Percentiles rank a stretch among this genome's conserved stretches.
Conservation (phyloP, 2,888 invertebrate species). For the Chloroclystis v-ata region DNA sequence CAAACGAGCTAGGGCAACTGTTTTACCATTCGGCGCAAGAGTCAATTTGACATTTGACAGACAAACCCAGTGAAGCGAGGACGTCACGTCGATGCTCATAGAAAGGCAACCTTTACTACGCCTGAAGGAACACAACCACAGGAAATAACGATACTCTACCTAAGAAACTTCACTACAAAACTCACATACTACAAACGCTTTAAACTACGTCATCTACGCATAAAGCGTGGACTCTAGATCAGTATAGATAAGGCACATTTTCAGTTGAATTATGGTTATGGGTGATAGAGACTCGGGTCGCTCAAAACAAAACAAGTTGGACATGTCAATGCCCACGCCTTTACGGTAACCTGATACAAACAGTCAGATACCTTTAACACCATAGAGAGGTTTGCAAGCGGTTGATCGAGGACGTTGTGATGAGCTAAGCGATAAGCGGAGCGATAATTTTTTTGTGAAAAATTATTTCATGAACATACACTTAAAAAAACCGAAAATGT, state of each 20-base stretch:
- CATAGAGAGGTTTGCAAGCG: conserved; percentile 55
- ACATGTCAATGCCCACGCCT: conserved; percentile 78
- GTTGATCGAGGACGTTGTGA: conserved; percentile 41
- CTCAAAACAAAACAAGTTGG: conserved; percentile 74
- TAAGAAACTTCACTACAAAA: conserved; percentile 1
- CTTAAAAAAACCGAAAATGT: no score
- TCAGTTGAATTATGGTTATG: background rate
- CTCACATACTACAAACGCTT: background rate
- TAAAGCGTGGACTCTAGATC: background rate
- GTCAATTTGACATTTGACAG: conserved; percentile 58
- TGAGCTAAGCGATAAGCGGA: conserved; percentile 43
- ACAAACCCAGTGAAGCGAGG: conserved; percentile 58
- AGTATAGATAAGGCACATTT: conserved; percentile 4
- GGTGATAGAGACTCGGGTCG: conserved; percentile 38
- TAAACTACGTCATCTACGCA: background rate
- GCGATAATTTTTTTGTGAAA: conserved; percentile 43
- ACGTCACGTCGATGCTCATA: conserved; percentile 70
- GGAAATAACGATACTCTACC: background rate
- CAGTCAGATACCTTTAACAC: conserved; percentile 75
- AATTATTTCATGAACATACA: no score
- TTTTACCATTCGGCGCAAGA: conserved; percentile 16
- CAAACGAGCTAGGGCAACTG: background rate
- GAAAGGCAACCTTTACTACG: conserved; percentile 71
- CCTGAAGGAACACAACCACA: conserved; percentile 54
- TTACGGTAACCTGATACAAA: conserved; percentile 73